Evolutionary conservation across 1,140 invertebrate species (phyloP).

Genomic region (Drosophila nebulosa): DNA sequence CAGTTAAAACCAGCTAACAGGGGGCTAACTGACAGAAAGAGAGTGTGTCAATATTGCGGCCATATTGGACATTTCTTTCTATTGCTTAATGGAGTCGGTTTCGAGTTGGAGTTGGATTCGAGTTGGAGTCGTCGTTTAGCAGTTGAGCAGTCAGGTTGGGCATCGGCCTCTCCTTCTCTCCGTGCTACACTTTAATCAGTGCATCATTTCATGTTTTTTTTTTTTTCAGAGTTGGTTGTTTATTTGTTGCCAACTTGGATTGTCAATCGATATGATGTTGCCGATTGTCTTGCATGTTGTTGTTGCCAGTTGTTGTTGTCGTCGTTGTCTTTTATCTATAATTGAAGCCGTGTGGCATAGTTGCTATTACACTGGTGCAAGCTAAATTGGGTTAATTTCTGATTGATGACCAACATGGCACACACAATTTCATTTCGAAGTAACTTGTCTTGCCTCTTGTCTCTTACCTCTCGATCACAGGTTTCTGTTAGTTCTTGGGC

Average conservation of each 20-base stretch:
- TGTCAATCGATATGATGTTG: slow-evolving; percentile 19
- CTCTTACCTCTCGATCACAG: slow-evolving; percentile 9
- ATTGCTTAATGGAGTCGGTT: slow-evolving; percentile 45
- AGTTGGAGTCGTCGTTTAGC: slow-evolving; percentile 6
- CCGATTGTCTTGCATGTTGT: slow-evolving; percentile 14
- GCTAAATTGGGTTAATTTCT: slow-evolving; percentile 60
- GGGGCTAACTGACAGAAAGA: slow-evolving; percentile 16
- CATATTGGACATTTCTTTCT: slow-evolving; percentile 49
- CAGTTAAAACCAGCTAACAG: slow-evolving; percentile 17
- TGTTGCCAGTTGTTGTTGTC: neutral
- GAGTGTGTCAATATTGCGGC: slow-evolving; percentile 49
- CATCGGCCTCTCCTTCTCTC: neutral
- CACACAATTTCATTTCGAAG: slow-evolving; percentile 44
- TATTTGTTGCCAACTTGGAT: slow-evolving; percentile 1
- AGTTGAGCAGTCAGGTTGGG: neutral
- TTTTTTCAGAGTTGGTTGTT: slow-evolving; percentile 23
- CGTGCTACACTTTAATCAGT: slow-evolving; percentile 38
- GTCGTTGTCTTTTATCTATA: slow-evolving; percentile 2
- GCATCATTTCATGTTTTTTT: slow-evolving; percentile 46
- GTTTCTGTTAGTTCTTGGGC: neutral
- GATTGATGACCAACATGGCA: slow-evolving; percentile 49
- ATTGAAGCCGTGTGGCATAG: slow-evolving; percentile 26
- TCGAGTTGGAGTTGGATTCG: slow-evolving; percentile 28
- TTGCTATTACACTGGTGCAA: slow-evolving; percentile 1
- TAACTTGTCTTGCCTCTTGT: neutral